Evolutionary conservation across 1,140 invertebrate genomes (phyloP), one percentile per base, ranked within the genome.

Genomic region (Trypoxylus dichotomus): DNA sequence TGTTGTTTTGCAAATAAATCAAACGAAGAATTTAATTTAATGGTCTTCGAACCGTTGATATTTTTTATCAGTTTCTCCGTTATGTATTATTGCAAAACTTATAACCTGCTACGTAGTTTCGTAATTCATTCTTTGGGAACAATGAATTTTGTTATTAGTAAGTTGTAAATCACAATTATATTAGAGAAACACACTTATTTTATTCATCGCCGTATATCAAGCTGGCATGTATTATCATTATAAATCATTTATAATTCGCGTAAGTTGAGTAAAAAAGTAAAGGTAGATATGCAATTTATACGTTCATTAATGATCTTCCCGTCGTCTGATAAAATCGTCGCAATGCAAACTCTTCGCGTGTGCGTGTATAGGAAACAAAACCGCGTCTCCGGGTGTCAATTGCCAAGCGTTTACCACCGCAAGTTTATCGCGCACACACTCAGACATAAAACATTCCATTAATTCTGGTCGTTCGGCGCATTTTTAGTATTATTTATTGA

Each of bases 361-460:
- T 58, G 42, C n/a, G 10, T 37, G 10, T 37, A 37, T 37, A 7
- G 5, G 24, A 68, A 68, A 68, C 60, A 68, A 68, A 68, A 37
- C 32, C 32, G 24, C 60, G 60, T 68, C 21, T 68, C 24, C 15
- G 60, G 15, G 60, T 68, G 60, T 68, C 60, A 68, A 68, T 68
- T 68, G 60, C 27, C 24, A 8, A 29, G 60, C 60, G 21, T 68
- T 68, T 29, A 68, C 60, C 60, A n/a, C 24, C 47, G 13, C 60
- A 68, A 68, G 19, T 68, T 68, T 68, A 68, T 68, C 60, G 6
- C 24, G 60, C 60, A 29, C 27, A 68, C 27, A 27, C 24, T 43
- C 72, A 74, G 32, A 74, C 19, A 41, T 37, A 74, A 74, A 74
- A n/a, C 41, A 42, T 74, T 74, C 72, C 72, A 43, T 74, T 41